These are phyloP conservation scores for Metridium senile DNA, from an alignment of 92 coral and sea anemone genomes.

Conservation along the genomic window DNA sequence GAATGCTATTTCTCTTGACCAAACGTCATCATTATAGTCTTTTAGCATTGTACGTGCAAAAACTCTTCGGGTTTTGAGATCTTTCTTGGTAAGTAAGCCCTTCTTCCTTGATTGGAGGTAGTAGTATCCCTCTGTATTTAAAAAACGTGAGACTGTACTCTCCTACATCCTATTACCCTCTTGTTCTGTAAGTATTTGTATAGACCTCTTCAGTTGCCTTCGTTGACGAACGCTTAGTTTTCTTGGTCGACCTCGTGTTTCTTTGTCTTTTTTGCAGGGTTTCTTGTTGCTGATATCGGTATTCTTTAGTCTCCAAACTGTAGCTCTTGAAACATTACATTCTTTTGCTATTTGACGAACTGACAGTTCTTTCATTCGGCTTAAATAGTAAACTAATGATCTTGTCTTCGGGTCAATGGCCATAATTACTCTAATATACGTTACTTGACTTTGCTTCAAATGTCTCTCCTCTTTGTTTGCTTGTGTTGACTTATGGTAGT, in stretches of 20 bases:
- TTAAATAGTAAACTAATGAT: too few relatives aligned
- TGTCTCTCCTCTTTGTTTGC: too few relatives aligned
- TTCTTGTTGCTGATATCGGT: too few relatives aligned
- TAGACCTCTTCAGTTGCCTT: not conserved
- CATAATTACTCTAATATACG: too few relatives aligned
- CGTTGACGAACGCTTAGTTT: not conserved
- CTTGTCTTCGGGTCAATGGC: too few relatives aligned
- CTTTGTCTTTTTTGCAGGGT: too few relatives aligned
- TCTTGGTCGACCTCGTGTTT: not conserved
- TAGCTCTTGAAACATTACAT: too few relatives aligned
- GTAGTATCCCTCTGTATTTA: not conserved
- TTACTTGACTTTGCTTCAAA: too few relatives aligned
- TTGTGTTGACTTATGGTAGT: too few relatives aligned
- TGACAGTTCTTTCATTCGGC: too few relatives aligned
- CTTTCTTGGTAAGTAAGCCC: not conserved
- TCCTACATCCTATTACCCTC: not conserved
- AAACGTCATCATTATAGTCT: not conserved
- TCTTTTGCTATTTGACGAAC: too few relatives aligned
- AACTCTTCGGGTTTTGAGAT: not conserved
- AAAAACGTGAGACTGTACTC: not conserved
- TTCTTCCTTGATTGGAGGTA: not conserved
- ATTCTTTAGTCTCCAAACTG: too few relatives aligned
- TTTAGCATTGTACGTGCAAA: not conserved
- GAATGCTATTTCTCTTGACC: slow-evolving; percentile 13
- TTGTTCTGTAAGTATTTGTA: not conserved